Evolutionary conservation across 2,888 invertebrate genomes (phyloP), one percentile per base, ranked within the genome.

Genomic region (Pollenia griseotomentosa): DNA sequence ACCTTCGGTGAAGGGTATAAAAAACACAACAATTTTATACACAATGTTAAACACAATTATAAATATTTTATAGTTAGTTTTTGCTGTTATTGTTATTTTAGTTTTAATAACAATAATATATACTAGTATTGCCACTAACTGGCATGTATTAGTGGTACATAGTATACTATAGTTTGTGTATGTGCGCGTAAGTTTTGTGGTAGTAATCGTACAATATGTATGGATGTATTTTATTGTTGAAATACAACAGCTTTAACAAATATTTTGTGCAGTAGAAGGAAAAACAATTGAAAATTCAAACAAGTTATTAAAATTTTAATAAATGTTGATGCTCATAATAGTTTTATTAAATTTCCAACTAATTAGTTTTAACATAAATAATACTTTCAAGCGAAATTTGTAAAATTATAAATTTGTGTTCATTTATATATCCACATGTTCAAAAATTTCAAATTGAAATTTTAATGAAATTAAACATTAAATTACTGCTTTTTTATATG

Each of bases 31-130:
- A 65, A 44, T 44, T 44, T 77, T 65, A 23, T 23, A 53, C 44
- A 16, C 44, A 65, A 44, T 44, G 23, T 77, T 65, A 44, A n/a
- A 53, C 44, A 16, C 44, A 61, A 55, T 63, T 42, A 63, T 53
- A 23, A 53, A 70, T n/a, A 51, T 42, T 61, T 70, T 16, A 23
- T 33, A 33, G 33, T 33, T 33, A 33, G 4, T 33, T 33, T 5
- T 33, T 33, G 33, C 33, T 44, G 14, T 42, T 68, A 42, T 53
- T 46, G 44, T 33, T 65, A 5, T 40, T 59, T 70, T 42, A 42
- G 55, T 19, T 68, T 53, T 53, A 51, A 16, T 53, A 16, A 53
- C n/a, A 53, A 11, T 53, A 48, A n/a, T 51, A 40, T 33, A 2
- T 53, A 9, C 53, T 7, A 33, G 12, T 59, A 19, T 14, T 23